Evolutionary conservation across 2,888 invertebrate species (phyloP).

Genomic region (Dryomyza anilis): DNA sequence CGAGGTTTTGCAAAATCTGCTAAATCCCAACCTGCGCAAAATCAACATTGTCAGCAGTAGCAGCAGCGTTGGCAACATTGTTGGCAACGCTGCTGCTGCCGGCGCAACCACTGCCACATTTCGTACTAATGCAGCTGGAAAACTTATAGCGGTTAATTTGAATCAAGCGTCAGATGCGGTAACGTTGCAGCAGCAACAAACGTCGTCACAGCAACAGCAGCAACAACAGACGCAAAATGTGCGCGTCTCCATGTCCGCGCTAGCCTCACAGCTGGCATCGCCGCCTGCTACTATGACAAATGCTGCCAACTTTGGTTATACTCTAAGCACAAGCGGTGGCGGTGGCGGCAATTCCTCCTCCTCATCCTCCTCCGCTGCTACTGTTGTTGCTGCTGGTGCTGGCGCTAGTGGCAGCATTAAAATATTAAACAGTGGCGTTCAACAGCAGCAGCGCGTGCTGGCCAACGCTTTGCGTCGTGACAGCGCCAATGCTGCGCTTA

Average conservation of each 20-base stretch:
- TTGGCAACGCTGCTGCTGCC: slow-evolving; percentile 39
- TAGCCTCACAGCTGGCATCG: slow-evolving; percentile 61
- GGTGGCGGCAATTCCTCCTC: too few relatives aligned
- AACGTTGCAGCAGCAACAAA: slow-evolving; percentile 39
- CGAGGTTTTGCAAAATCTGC: slow-evolving; percentile 57
- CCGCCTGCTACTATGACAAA: slow-evolving; percentile 62
- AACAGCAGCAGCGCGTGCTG: slow-evolving; percentile 51
- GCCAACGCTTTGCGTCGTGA: slow-evolving; percentile 60
- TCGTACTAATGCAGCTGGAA: slow-evolving; percentile 55
- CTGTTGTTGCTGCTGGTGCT: slow-evolving; percentile 42
- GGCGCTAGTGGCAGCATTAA: slow-evolving; percentile 44
- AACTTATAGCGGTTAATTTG: slow-evolving; percentile 54
- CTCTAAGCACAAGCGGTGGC: slow-evolving; percentile 42
- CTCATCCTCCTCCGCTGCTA: too few relatives aligned
- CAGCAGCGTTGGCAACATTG: slow-evolving; percentile 29
- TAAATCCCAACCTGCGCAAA: slow-evolving; percentile 54
- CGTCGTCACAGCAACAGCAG: slow-evolving; percentile 41
- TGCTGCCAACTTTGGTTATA: slow-evolving; percentile 52
- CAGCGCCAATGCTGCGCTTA: slow-evolving; percentile 49
- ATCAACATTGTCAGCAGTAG: slow-evolving; percentile 50
- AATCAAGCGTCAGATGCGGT: slow-evolving; percentile 36
- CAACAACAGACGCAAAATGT: slow-evolving; percentile 48
- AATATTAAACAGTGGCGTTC: slow-evolving; percentile 48
- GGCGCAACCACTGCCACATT: slow-evolving; percentile 46
- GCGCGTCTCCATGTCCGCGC: slow-evolving; percentile 62